Conservation (phyloP, 2,888 invertebrate species). For the Zhuqinia jingwanae region DNA sequence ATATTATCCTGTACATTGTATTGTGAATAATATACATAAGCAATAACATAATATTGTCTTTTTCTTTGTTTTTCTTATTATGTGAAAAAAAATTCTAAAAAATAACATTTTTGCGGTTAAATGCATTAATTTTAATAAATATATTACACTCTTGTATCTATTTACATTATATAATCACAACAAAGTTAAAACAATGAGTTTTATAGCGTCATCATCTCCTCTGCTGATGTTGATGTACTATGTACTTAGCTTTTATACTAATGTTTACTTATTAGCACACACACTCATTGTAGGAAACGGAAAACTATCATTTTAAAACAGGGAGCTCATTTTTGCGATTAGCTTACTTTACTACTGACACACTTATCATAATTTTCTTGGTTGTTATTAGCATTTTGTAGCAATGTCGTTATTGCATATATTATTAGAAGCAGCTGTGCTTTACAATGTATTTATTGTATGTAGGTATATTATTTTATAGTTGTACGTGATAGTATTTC, state of each 20-base stretch:
- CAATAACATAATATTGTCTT: not conserved
- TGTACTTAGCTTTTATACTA: conserved; percentile 27
- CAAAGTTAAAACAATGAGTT: conserved; percentile 45
- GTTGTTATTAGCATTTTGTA: not conserved
- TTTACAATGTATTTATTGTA: no score
- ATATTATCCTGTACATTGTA: no score
- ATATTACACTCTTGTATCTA: not conserved
- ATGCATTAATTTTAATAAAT: conserved; percentile 42
- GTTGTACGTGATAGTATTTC: no score
- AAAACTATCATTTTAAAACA: conserved; percentile 51
- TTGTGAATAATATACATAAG: not conserved
- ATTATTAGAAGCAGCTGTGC: no score
- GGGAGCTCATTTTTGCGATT: conserved; percentile 46
- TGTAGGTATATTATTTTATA: no score
- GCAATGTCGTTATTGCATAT: no score
- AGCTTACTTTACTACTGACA: conserved; percentile 52
- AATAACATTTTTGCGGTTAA: conserved; percentile 20
- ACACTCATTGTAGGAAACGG: conserved; percentile 54
- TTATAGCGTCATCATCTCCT: no score
- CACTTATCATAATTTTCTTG: conserved; percentile 29
- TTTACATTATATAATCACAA: conserved; percentile 45
- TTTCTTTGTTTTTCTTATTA: conserved; percentile 25
- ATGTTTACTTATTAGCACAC: not conserved
- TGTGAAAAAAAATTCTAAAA: conserved; percentile 1
- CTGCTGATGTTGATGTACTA: no score